phyloP scores from a whole-genome alignment of 1,140 invertebrate genomes.

The Mylabris phalerata region DNA sequence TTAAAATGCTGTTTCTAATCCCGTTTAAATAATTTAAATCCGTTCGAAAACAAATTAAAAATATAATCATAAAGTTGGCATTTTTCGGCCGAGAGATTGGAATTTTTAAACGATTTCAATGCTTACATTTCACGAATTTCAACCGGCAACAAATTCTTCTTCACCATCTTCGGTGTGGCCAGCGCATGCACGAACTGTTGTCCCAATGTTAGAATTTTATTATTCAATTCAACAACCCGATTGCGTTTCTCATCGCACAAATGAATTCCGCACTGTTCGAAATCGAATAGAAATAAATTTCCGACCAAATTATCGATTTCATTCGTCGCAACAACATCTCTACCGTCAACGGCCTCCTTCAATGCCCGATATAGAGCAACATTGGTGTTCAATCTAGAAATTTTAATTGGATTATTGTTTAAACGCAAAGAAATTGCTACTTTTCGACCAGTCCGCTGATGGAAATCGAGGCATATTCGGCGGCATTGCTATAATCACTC shows the following conservation, averaged over 20 bases:
- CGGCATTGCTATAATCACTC: slow-evolving; percentile 62
- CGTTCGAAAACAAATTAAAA: no score
- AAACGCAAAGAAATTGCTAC: no score
- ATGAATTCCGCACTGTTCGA: slow-evolving; percentile 95
- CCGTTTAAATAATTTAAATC: no score
- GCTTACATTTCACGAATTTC: slow-evolving; percentile 66
- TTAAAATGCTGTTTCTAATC: no score
- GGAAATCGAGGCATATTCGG: slow-evolving; percentile 78
- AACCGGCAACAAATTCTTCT: slow-evolving; percentile 59
- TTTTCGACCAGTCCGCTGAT: slow-evolving; percentile 89
- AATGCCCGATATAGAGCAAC: slow-evolving; percentile 72
- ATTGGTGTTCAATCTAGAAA: slow-evolving; percentile 69
- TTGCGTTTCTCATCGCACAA: slow-evolving; percentile 68
- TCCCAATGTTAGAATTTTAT: slow-evolving; percentile 60
- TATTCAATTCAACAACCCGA: slow-evolving; percentile 77
- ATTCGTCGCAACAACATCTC: slow-evolving; percentile 62
- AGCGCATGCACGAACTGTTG: slow-evolving; percentile 79
- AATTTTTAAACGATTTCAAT: no score
- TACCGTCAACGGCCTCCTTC: slow-evolving; percentile 57
- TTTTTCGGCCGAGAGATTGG: slow-evolving; percentile 32
- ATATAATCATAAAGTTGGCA: no score
- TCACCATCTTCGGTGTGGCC: slow-evolving; percentile 57
- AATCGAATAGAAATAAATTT: slow-evolving; percentile 89
- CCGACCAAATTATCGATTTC: slow-evolving; percentile 79
- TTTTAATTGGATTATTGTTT: no score